Percentiles rank a stretch among this genome's conserved stretches.
Conservation (phyloP, 2,797 vertebrate genomes). For the Ficedula albicollis region DNA sequence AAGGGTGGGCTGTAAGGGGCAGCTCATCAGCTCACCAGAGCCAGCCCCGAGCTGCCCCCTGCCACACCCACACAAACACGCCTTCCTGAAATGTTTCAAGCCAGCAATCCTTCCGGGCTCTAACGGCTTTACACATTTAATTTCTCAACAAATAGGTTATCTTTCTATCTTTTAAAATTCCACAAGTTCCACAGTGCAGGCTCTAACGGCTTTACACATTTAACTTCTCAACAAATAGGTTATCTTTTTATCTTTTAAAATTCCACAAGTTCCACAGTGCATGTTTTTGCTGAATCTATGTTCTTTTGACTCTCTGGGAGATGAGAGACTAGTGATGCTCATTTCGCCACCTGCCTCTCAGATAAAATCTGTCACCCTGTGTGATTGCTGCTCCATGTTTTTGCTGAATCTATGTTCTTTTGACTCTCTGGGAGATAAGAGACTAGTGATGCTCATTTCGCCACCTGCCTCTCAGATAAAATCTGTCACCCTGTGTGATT, state of each 20-base stretch:
- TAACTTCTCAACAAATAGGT: not conserved
- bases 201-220: not conserved
- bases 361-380: not conserved
- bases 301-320: not conserved
- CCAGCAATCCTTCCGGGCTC: not conserved
- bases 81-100: not conserved
- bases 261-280: not conserved
- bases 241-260: not conserved
- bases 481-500: not conserved
- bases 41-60: fast-evolving
- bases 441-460: not conserved
- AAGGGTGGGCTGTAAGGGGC: not conserved
- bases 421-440: not conserved
- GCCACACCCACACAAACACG: no score
- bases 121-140: not conserved
- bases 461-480: not conserved
- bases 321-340: not conserved
- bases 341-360: not conserved
- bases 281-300: not conserved
- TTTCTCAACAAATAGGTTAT: not conserved
- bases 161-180: not conserved
- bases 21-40: not conserved
- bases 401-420: not conserved
- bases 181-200: not conserved
- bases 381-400: not conserved